A percentile compares a stretch with the other conserved stretches of the same genome.
Evolutionary conservation across 2,888 invertebrate genomes (phyloP).

Genomic region (Notodonta ziczac): DNA sequence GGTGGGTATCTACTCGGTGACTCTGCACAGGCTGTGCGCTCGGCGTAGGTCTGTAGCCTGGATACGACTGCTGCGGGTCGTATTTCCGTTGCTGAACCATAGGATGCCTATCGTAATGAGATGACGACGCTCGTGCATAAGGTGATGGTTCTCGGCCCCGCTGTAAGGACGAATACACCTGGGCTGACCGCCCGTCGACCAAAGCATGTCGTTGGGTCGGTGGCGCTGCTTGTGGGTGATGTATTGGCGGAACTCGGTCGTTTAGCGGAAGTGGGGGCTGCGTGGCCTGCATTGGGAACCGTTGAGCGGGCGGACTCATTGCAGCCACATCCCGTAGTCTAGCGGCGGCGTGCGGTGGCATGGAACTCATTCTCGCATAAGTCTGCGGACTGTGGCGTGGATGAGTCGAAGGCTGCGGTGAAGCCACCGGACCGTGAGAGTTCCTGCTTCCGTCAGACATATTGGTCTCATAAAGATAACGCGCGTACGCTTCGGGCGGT

Average conservation of each 20-base stretch:
- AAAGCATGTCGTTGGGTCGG: slow-evolving; percentile 57
- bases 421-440: slow-evolving; percentile 60
- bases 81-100: slow-evolving; percentile 69
- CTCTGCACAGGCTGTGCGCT: slow-evolving; percentile 61
- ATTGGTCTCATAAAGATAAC: slow-evolving; percentile 69
- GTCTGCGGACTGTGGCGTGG: slow-evolving; percentile 73
- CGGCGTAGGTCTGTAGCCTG: slow-evolving; percentile 70
- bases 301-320: slow-evolving; percentile 66
- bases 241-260: slow-evolving; percentile 79
- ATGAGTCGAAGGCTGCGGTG: slow-evolving; percentile 68
- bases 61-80: slow-evolving; percentile 76
- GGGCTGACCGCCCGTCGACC: slow-evolving; percentile 59
- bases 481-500: slow-evolving; percentile 67
- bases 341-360: slow-evolving; percentile 67
- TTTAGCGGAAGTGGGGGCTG: slow-evolving; percentile 75
- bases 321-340: slow-evolving; percentile 65
- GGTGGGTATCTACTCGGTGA: slow-evolving; percentile 68
- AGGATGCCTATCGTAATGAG: slow-evolving; percentile 71
- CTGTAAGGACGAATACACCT: slow-evolving; percentile 60
- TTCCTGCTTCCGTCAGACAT: slow-evolving; percentile 60
- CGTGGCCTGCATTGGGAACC: slow-evolving; percentile 59
- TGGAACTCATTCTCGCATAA: slow-evolving; percentile 66
- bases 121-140: slow-evolving; percentile 53
- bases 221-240: slow-evolving; percentile 66
- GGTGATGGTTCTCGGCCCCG: slow-evolving; percentile 70